Evolutionary conservation across 2,888 invertebrate species (phyloP).

Genomic region (Andrena dorsata): DNA sequence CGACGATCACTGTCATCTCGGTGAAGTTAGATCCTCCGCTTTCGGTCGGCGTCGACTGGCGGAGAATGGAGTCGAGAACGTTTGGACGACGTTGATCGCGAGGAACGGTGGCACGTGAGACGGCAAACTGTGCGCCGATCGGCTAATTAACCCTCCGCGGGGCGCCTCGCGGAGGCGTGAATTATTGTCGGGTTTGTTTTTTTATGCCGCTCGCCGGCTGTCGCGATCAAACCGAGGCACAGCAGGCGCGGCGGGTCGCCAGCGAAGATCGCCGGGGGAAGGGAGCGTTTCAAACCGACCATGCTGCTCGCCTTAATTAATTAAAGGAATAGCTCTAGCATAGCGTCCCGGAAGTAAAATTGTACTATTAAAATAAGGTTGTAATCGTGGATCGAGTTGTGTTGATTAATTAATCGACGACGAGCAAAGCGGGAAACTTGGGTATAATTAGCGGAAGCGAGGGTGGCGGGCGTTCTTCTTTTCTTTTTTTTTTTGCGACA

Average conservation of each 20-base stretch:
- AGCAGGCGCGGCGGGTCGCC: constrained; percentile 30
- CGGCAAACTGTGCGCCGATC: background rate
- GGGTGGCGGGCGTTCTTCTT: background rate
- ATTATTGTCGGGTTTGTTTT: background rate
- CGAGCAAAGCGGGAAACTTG: constrained; percentile 29
- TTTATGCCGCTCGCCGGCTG: background rate
- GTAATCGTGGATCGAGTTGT: constrained; percentile 49
- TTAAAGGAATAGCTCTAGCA: constrained; percentile 71
- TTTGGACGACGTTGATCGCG: constrained; percentile 3
- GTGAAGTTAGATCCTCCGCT: background rate
- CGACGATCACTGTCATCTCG: background rate
- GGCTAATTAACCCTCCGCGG: constrained; percentile 1
- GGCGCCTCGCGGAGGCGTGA: background rate
- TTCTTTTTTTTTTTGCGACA: constrained; percentile 14
- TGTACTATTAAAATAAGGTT: constrained; percentile 58
- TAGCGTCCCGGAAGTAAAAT: constrained; percentile 64
- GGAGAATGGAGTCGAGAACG: background rate
- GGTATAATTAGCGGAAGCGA: constrained; percentile 17
- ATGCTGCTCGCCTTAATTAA: constrained; percentile 77
- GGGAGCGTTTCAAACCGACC: constrained; percentile 70
- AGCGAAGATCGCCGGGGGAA: constrained; percentile 62
- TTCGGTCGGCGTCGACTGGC: background rate
- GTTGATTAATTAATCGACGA: constrained; percentile 55
- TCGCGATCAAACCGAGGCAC: background rate
- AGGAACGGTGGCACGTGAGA: background rate